Evolutionary conservation across 1,140 invertebrate genomes (phyloP), one percentile per base, ranked within the genome.

Genomic region (Diplogasteroides magnus): DNA sequence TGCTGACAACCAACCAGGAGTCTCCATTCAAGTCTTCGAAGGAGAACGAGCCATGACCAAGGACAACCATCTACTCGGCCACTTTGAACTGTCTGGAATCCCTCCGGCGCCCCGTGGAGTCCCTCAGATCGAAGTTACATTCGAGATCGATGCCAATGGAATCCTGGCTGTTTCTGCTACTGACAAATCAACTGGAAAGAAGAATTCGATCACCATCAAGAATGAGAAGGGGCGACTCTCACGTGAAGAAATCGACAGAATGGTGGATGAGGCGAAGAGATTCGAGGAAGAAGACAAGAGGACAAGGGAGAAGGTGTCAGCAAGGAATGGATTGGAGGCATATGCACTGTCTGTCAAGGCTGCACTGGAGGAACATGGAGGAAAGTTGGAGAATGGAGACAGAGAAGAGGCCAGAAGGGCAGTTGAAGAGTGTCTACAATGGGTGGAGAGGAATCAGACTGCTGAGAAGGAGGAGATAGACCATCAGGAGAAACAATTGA

Each of bases 241-340:
- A 25, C 93, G 94, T 25, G 95, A 98, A 80, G 94, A 98, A 78
- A 98, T 98, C 78, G 94, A 98, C 78, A 88, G 92, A 58, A 98
- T 98, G 95, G 95, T 97, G 81, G 93, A 91, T 83, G 94, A 98
- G 79, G 94, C 94, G 1, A 95, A 98, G 85, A 94, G 94, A 82
- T 98, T 97, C 84, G 93, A 94, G 27, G 94, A 98, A 80, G 94
- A 98, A 76, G 96, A 98, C 84, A 96, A 95, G 86, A 94, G 93
- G 85, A 84, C 95, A 32, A 98, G 98, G 85, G 94, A 97, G 83
- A 87, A 90, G 61, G 60, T 61, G 23, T 19, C 0, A 83, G 90
- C 95, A 0, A 89, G 93, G 66, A 87, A 88, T 75, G 92, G 94
- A 82, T 86, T 99, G 37, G 96, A 99, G 85, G 94, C 93, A 31